phyloP scores from a whole-genome alignment of 2,888 invertebrate species.

The Harpagoxenus sublaevis region DNA sequence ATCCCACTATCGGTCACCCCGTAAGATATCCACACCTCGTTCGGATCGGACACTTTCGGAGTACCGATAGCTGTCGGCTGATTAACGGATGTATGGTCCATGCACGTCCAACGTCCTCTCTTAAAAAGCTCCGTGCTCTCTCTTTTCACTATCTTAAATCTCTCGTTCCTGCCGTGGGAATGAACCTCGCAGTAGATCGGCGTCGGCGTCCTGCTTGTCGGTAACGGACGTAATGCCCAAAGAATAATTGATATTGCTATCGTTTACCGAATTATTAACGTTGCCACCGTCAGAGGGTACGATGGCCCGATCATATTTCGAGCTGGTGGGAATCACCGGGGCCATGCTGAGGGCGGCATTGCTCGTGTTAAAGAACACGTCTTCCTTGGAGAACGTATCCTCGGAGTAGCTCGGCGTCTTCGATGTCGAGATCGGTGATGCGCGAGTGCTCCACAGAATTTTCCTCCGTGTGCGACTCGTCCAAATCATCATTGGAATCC shows the following conservation, averaged over 20 bases:
- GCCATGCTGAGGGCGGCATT: slow-evolving; percentile 93
- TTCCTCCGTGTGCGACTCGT: slow-evolving; percentile 96
- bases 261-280: slow-evolving; percentile 83
- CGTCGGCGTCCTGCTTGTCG: slow-evolving; percentile 83
- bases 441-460: slow-evolving; percentile 92
- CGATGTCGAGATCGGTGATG: slow-evolving; percentile 94
- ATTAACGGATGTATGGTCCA: slow-evolving; percentile 91
- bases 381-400: slow-evolving; percentile 94
- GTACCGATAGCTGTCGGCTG: slow-evolving; percentile 81
- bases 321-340: slow-evolving; percentile 93
- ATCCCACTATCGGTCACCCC: slow-evolving; percentile 84
- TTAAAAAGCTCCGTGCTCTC: slow-evolving; percentile 98
- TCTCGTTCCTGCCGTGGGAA: slow-evolving; percentile 91
- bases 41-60: slow-evolving; percentile 83
- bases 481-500: slow-evolving; percentile 96
- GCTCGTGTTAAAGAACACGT: slow-evolving; percentile 92
- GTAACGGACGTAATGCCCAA: slow-evolving; percentile 83
- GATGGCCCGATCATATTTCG: slow-evolving; percentile 94
- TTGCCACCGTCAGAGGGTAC: slow-evolving; percentile 88
- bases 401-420: slow-evolving; percentile 94
- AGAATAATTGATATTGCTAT: slow-evolving; percentile 81
- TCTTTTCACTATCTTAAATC: slow-evolving; percentile 97
- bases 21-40: slow-evolving; percentile 85
- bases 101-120: slow-evolving; percentile 97
- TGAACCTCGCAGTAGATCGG: slow-evolving; percentile 90